phyloP scores from a whole-genome alignment of 1,140 invertebrate species.

The Eupristina koningsbergeri region DNA sequence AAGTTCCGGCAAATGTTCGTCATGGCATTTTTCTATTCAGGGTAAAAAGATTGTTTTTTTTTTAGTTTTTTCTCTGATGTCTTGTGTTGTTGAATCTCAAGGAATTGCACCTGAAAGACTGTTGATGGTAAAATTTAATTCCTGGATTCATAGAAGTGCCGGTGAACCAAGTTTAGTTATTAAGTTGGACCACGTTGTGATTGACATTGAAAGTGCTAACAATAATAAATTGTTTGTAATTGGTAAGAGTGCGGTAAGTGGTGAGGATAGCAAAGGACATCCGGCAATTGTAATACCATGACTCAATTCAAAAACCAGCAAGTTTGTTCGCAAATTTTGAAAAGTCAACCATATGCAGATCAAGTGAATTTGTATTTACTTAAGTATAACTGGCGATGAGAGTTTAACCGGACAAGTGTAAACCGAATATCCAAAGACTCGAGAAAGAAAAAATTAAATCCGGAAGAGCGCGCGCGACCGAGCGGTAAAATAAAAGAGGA shows the following conservation, averaged over 20 bases:
- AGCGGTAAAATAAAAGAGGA: constrained; percentile 54
- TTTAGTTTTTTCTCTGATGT: neutral
- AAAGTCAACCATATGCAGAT: neutral
- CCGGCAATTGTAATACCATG: too few species aligned
- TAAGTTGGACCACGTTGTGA: too few species aligned
- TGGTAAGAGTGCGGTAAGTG: too few species aligned
- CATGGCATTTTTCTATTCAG: neutral
- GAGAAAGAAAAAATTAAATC: neutral
- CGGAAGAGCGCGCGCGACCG: constrained; percentile 55
- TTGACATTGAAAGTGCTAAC: too few species aligned
- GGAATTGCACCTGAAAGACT: neutral
- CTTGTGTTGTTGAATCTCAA: neutral
- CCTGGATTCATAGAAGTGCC: neutral
- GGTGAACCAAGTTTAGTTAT: neutral
- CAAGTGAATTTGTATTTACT: neutral
- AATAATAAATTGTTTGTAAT: too few species aligned
- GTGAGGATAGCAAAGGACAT: too few species aligned
- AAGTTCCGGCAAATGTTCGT: constrained; percentile 1
- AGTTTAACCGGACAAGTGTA: neutral
- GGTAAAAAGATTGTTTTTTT: neutral
- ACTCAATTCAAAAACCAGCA: neutral
- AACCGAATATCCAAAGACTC: neutral
- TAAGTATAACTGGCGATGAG: too few species aligned
- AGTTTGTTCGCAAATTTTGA: neutral
- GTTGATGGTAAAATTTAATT: neutral